Evolutionary conservation across 1,140 invertebrate species (phyloP), one percentile per base, ranked within the genome.

Genomic region (Drosophila bocqueti): DNA sequence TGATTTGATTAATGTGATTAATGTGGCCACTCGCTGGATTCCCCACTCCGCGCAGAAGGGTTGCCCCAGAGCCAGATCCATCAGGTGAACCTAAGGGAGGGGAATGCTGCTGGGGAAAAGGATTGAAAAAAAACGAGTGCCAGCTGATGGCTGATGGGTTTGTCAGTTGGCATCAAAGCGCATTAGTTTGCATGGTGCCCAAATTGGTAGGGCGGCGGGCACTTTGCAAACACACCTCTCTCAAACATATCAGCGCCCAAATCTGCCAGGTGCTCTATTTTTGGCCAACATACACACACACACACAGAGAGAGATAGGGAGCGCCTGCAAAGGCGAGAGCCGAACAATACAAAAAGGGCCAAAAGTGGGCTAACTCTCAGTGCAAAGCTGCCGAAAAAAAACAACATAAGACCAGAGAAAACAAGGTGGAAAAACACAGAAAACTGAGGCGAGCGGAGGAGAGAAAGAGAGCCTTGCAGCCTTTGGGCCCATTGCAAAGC

Each of bases 1-100:
- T 83, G 79, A 62, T 87, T 89, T 87, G 81, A 79, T 75, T 87
- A 89, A 89, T 87, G 81, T 90, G 85, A 86, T 84, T 75, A 76
- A 84, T 89, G 81, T 79, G 59, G 40, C 49, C 59, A 63, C 43
- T 64, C 45, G 5, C 34, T 10, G 34, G 15, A 15, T 3, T 21
- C 16, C 4, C n/a, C 40, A 7, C 24, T 15, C 31, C 8, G 31
- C 13, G 42, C 38, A n/a, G n/a, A 67, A 64, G 64, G 64, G 64
- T 67, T 67, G 45, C 11, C 18, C 13, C 24, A 26, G 46, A 18
- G 24, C 15, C 24, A 3, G 16, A 5, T 6, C 36, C 47, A 18
- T 13, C 26, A 49, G 47, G 45, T 43, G 26, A 26, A 29, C 15
- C 15, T 6, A 18, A 29, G 10, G 47, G 11, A 50, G n/a, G 34